Conservation (phyloP, 1,140 invertebrate species). For the Penaeus chinensis region DNA sequence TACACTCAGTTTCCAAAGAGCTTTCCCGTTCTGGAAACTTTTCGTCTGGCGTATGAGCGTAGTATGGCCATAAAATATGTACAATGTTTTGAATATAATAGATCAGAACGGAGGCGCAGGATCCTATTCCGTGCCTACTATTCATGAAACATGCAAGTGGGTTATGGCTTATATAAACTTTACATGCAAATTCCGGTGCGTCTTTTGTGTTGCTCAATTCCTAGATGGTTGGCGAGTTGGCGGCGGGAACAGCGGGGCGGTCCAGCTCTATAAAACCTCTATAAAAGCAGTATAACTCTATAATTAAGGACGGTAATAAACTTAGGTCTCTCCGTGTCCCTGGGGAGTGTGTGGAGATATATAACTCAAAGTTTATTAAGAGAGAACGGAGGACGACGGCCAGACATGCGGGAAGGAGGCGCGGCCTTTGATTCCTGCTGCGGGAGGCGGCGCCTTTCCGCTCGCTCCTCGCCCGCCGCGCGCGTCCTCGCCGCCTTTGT, state of each 20-base stretch:
- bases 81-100: conserved; percentile 58
- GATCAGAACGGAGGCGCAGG: conserved; percentile 46
- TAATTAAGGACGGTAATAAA: conserved; percentile 61
- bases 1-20: conserved; percentile 26
- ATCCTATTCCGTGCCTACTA: conserved; percentile 41
- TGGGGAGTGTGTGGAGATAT: conserved; percentile 45
- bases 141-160: conserved; percentile 58
- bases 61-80: conserved; percentile 52
- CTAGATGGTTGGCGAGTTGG: conserved; percentile 30
- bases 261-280: conserved; percentile 54
- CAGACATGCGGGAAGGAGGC: not conserved
- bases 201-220: conserved; percentile 48
- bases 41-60: conserved; percentile 42
- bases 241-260: conserved; percentile 46
- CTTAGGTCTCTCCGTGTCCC: conserved; percentile 49
- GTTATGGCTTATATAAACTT: conserved; percentile 61
- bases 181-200: conserved; percentile 54
- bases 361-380: conserved; percentile 53
- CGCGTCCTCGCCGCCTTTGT: no score
- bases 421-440: not conserved
- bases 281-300: conserved; percentile 61
- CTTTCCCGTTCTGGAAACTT: conserved; percentile 41
- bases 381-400: not conserved
- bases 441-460: no score
- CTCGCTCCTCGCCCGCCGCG: no score